A percentile compares a stretch with the other conserved stretches of the same genome.
phyloP scores from a whole-genome alignment of 1,140 invertebrate genomes.

The Temnothorax longispinosus region DNA sequence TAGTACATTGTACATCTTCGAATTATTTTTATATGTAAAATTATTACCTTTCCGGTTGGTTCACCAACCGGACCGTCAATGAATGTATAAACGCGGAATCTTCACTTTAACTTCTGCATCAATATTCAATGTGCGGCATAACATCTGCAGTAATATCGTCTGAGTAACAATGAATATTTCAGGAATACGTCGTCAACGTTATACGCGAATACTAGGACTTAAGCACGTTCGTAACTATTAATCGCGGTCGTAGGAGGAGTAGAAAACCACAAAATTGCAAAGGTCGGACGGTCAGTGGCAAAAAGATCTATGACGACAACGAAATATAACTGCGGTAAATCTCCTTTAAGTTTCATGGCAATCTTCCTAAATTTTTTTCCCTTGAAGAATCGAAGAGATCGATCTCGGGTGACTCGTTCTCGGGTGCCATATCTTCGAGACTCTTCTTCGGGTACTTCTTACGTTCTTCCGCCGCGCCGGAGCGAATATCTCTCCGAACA shows the following conservation, averaged over 20 bases:
- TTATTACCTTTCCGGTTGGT: not conserved
- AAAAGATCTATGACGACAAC: not conserved
- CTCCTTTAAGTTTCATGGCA: conserved; percentile 10
- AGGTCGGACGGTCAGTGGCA: not conserved
- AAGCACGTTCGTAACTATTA: not conserved
- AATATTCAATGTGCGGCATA: not conserved
- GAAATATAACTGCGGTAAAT: conserved; percentile 13
- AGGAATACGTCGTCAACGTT: not conserved
- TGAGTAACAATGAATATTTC: conserved; percentile 13
- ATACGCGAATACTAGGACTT: not conserved
- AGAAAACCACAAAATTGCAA: not conserved
- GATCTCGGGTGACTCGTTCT: conserved; percentile 39
- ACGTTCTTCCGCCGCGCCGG: not conserved
- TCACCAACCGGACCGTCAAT: not conserved
- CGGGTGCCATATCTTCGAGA: conserved; percentile 24
- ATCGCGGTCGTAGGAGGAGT: not conserved
- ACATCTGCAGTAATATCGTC: not conserved
- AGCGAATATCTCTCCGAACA: conserved; percentile 46
- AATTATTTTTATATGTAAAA: not conserved
- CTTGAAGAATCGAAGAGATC: conserved; percentile 30
- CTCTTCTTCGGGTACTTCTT: conserved; percentile 42
- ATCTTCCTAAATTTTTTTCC: conserved; percentile 38
- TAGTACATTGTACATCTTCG: not conserved
- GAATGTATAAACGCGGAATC: not conserved
- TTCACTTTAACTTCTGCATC: not conserved